A percentile compares a stretch with the other conserved stretches of the same genome.
Evolutionary conservation across 2,888 invertebrate genomes (phyloP).

Genomic region (Dyspetes luteomarginatus): DNA sequence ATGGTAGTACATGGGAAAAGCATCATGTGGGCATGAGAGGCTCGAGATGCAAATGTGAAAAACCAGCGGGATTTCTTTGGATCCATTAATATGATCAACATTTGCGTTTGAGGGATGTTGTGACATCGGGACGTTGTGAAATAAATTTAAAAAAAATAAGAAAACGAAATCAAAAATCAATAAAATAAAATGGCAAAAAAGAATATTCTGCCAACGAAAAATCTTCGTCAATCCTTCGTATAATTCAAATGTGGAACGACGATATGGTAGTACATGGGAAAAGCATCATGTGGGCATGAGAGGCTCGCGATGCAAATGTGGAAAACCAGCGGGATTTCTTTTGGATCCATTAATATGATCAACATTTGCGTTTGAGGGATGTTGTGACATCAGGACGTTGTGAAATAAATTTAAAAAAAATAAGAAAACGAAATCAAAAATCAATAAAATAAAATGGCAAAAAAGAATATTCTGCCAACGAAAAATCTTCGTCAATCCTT

Average conservation of each 20-base stretch:
- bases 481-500: no score
- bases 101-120: neutral
- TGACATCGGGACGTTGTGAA: neutral
- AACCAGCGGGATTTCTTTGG: constrained; percentile 6
- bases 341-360: neutral
- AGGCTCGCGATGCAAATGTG: constrained; percentile 11
- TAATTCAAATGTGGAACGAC: neutral
- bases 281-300: constrained; percentile 1
- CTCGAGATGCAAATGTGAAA: constrained; percentile 13
- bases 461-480: no score
- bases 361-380: neutral
- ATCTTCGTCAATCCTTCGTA: no score
- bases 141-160: no score
- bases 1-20: constrained; percentile 12
- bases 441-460: no score
- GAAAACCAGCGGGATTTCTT: constrained; percentile 10
- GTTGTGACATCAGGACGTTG: neutral
- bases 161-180: no score
- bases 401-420: no score
- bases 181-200: no score
- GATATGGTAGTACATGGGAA: constrained; percentile 7
- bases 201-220: no score
- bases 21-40: neutral
- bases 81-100: neutral
- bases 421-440: no score